These are phyloP conservation scores for Zootoca vivipara DNA, from an alignment of 2,113 vertebrate genomes.

Conservation along the genomic window DNA sequence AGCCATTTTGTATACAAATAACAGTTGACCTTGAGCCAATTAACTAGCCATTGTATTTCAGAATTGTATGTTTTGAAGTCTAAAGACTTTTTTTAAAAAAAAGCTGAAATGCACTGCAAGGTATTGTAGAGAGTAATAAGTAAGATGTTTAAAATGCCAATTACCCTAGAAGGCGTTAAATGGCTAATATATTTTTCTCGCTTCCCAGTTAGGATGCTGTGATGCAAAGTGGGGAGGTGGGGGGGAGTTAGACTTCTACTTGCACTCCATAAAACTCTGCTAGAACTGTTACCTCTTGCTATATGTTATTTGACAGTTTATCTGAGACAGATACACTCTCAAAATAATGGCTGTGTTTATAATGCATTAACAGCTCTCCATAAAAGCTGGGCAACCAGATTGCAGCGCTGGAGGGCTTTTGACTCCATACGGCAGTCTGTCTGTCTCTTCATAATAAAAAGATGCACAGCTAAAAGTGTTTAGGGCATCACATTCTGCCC, in stretches of 20 bases:
- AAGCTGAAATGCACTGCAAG: not conserved
- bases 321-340: constrained; percentile 2
- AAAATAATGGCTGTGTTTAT: constrained; percentile 10
- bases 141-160: not conserved
- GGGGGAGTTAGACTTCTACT: not conserved
- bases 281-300: not conserved
- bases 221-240: not conserved
- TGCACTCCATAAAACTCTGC: not conserved
- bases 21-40: not conserved
- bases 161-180: not conserved
- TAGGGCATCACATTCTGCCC: not conserved
- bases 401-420: constrained; percentile 16
- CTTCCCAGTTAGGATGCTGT: not conserved
- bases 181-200: not conserved
- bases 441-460: constrained; percentile 33
- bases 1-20: not conserved
- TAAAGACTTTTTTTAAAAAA: not conserved
- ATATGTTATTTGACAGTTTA: constrained; percentile 12
- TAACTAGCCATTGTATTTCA: not conserved
- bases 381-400: constrained; percentile 26
- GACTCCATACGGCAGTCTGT: constrained; percentile 3
- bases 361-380: constrained; percentile 18
- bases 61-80: not conserved
- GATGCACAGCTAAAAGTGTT: constrained; percentile 1
- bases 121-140: constrained; percentile 1